Base-by-base conservation (phyloP, 2,797 vertebrate genomes). In the Menidia menidia region DNA sequence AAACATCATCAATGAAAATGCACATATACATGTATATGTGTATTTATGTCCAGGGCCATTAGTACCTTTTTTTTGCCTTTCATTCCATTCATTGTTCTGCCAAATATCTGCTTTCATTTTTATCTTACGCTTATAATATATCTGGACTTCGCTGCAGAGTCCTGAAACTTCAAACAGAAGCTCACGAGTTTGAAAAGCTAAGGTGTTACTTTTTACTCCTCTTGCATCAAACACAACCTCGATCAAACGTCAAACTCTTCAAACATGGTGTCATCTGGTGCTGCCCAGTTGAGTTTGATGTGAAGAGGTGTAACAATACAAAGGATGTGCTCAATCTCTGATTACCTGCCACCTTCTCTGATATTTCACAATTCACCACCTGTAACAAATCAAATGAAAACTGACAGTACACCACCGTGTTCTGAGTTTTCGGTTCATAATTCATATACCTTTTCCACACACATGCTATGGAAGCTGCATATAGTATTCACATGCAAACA, bases 231-330 rank as follows among this genome's bases (percentile, higher is more conserved):
- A 94, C 92, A 87, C 87, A 85, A 78, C 86, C 90, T 68, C 88
- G 85, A 94, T 94, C 92, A 94, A 94, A 95, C 90, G 88, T 92
- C 91, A 87, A 83, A 87, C 82, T 88, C 94, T 93, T 95, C 93
- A 94, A 94, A 94, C 89, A 83, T 87, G 90, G 89, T 91, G 91
- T 93, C 90, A 93, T 92, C 90, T 88, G 83, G 86, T 78, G 87
- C 92, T 87, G 89, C 89, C 88, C 89, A 16, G 76, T 66, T 2
- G 53, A 79, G 85, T 93, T 92, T 93, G 92, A 95, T 92, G 90
- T 88, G 85, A 85, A 86, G 80, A 80, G 71, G 87, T 87, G 88
- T 92, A 92, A 92, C 90, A 87, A 92, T 88, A 87, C 89, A 87
- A 86, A 89, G 84, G 75, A 60, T 78, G 56, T 53, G 80, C 62